Percentiles rank a stretch among this genome's conserved stretches.
These are phyloP conservation scores for Batillaria attramentaria DNA, from an alignment of 1,140 invertebrate genomes.

Conservation along the genomic window DNA sequence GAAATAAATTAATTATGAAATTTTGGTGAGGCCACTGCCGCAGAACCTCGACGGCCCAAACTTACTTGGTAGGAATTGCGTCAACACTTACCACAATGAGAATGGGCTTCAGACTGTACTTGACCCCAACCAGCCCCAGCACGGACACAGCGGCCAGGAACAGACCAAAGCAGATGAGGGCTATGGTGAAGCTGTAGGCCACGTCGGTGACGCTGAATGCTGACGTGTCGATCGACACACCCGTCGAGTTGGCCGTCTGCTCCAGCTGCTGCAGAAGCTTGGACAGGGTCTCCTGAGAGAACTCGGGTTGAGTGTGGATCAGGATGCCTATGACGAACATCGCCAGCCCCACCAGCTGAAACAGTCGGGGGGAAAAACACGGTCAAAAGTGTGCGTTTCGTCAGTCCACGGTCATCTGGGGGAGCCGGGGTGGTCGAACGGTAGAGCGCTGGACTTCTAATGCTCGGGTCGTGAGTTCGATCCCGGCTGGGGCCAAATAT, in stretches of 20 bases:
- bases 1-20: too few relatives aligned
- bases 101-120: constrained; percentile 40
- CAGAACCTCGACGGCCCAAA: too few relatives aligned
- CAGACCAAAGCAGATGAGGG: constrained; percentile 42
- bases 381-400: not conserved
- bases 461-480: not conserved
- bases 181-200: constrained; percentile 35
- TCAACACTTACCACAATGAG: constrained; percentile 42
- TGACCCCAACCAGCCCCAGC: constrained; percentile 43
- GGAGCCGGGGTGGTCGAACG: not conserved
- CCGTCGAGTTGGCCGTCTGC: constrained; percentile 2
- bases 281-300: not conserved
- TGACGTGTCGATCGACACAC: constrained; percentile 1
- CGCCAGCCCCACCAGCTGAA: constrained; percentile 16
- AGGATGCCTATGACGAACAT: constrained; percentile 13
- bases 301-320: constrained; percentile 18
- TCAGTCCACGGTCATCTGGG: not conserved
- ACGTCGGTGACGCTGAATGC: constrained; percentile 37
- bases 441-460: not conserved
- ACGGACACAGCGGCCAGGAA: constrained; percentile 40
- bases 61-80: too few relatives aligned
- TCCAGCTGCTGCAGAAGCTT: not conserved
- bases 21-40: too few relatives aligned
- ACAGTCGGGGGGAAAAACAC: not conserved
- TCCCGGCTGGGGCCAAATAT: not conserved